Base-by-base conservation (phyloP, 2,113 vertebrate species). In the Calcarius ornatus region DNA sequence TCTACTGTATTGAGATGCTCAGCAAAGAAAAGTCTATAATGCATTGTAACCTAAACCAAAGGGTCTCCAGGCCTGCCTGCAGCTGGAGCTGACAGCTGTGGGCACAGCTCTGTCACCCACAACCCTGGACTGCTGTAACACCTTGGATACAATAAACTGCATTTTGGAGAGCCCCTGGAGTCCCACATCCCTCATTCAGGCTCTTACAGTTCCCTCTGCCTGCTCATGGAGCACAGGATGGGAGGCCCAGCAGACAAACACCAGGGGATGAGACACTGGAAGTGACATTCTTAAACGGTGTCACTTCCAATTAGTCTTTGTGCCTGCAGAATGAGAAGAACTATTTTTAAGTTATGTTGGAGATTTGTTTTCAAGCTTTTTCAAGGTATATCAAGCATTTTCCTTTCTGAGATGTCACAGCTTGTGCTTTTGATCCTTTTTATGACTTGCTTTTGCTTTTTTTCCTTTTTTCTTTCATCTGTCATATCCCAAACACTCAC, bases 151-250 rank as follows among this genome's bases (percentile, higher is more conserved):
- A 47, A 47, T 47, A 23, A 43, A 48, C 47, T 48, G 23, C 23
- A 48, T 25, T 48, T 48, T 25, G 13, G 47, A 48, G 47, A 48
- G 47, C 23, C 4, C 47, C 47, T 48, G 47, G 47, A 48, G 47
- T 48, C 47, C 47, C 1, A 1, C 47, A 48, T 24, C 23, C 4
- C 23, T 48, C 48, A 48, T 48, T 48, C 2, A 2, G 4, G 48
- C 24, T 48, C 48, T 25, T 48, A 48, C 24, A 50, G 24, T 31
- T 12, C 53, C 56, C 72, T n/a, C 11, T 40, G 25, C 42, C 75
- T 43, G 19, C 12, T 35, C 60, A 10, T 2, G 1, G 21, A 33
- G 28, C 19, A 28, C 48, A 48, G 1, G 0, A 6, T 3, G 63
- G 25, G 35, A 42, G 5, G 42, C 15, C 42, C 56, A 40, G 38